These are phyloP conservation scores for Oxytorus armatus DNA, from an alignment of 2,888 invertebrate species.

Conservation along the genomic window DNA sequence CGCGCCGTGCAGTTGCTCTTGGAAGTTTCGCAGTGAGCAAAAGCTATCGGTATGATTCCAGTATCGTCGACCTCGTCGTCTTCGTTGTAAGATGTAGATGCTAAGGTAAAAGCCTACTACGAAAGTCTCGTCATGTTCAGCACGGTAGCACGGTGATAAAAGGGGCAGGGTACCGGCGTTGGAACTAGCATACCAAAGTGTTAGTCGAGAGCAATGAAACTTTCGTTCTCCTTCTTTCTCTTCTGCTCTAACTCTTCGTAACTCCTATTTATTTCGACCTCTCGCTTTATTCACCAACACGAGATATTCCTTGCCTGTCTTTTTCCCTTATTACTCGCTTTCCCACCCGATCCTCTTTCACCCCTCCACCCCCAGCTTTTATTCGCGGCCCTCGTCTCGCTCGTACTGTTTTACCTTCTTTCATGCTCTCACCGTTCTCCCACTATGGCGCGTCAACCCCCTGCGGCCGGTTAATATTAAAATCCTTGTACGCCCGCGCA, in stretches of 20 bases:
- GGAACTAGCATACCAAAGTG: constrained; percentile 73
- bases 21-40: constrained; percentile 27
- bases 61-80: constrained; percentile 64
- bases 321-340: constrained; percentile 44
- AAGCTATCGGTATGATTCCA: constrained; percentile 73
- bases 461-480: constrained; percentile 79
- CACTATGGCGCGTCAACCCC: constrained; percentile 53
- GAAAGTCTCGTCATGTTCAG: constrained; percentile 75
- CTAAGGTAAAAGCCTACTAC: constrained; percentile 61
- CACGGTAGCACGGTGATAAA: constrained; percentile 59
- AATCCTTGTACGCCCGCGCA: constrained; percentile 75
- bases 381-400: not conserved
- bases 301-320: constrained; percentile 25
- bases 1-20: not conserved
- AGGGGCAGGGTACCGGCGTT: constrained; percentile 25
- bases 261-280: constrained; percentile 30
- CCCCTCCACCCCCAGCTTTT: not conserved
- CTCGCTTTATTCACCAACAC: constrained; percentile 45
- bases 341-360: constrained; percentile 15
- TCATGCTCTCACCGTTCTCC: constrained; percentile 23
- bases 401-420: constrained; percentile 28
- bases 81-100: constrained; percentile 13
- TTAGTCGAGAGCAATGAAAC: constrained; percentile 55
- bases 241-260: not conserved
- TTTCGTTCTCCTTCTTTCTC: constrained; percentile 45